Percentiles rank a stretch among this genome's conserved stretches.
Evolutionary conservation across 2,113 vertebrate species (phyloP).

Genomic region (Pelodiscus sinensis): DNA sequence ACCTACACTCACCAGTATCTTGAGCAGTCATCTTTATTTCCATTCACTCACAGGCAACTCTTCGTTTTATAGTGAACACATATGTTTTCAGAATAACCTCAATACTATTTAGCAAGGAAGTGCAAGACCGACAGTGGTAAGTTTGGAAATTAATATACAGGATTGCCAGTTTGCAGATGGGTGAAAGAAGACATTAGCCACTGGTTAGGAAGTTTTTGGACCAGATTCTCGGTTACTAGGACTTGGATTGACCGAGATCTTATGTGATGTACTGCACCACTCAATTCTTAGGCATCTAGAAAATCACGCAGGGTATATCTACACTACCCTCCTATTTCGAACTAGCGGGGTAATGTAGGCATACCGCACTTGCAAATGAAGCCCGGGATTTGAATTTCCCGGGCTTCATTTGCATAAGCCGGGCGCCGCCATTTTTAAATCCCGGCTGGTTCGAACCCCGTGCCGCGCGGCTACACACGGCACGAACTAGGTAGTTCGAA

Average conservation of each 20-base stretch:
- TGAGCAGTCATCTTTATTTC: slow-evolving; percentile 34
- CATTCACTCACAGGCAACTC: slow-evolving; percentile 30
- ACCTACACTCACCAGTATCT: slow-evolving; percentile 14
- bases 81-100: not conserved
- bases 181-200: not conserved
- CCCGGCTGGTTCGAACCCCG: too few relatives aligned
- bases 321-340: too few relatives aligned
- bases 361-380: too few relatives aligned
- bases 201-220: not conserved
- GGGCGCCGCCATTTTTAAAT: too few relatives aligned
- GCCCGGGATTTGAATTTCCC: too few relatives aligned
- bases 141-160: not conserved
- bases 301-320: too few relatives aligned
- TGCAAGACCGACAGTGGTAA: not conserved
- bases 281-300: not conserved
- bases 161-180: not conserved
- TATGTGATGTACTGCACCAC: not conserved
- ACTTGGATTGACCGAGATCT: not conserved
- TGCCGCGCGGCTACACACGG: too few relatives aligned
- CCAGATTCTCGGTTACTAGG: not conserved
- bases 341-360: too few relatives aligned
- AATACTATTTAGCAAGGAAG: not conserved
- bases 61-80: slow-evolving; percentile 7
- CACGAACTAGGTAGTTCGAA: too few relatives aligned
- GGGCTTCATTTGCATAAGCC: too few relatives aligned